These are phyloP conservation scores for Melanotaenia boesemani DNA, from an alignment of 2,797 vertebrate species.

Conservation along the genomic window DNA sequence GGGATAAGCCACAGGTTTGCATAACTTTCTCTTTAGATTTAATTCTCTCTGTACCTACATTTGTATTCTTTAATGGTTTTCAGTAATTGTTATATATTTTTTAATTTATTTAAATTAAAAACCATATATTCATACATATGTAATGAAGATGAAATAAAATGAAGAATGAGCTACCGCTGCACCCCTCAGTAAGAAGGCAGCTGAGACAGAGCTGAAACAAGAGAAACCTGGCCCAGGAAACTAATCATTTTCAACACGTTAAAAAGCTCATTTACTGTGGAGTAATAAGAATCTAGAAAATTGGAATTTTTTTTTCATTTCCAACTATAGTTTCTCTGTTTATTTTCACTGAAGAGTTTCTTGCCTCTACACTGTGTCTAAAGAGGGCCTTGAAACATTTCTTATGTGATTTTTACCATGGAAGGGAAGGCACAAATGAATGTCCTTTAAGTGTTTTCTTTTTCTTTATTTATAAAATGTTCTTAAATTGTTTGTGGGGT, in stretches of 20 bases:
- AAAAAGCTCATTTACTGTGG: conserved; percentile 6
- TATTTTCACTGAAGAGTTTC: conserved; percentile 2
- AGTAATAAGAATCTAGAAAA: conserved; percentile 23
- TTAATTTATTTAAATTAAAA: background rate
- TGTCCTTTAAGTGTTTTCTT: conserved; percentile 43
- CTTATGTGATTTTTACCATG: conserved; percentile 12
- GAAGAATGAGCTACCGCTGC: background rate
- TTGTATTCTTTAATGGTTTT: conserved; percentile 21
- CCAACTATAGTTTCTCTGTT: background rate
- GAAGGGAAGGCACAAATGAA: conserved; percentile 55
- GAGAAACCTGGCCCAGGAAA: background rate
- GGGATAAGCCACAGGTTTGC: conserved; percentile 16
- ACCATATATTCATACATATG: conserved; percentile 12
- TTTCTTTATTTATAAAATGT: conserved; percentile 65
- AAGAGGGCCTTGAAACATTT: conserved; percentile 14
- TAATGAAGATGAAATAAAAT: conserved; percentile 22
- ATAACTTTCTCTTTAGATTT: conserved; percentile 21
- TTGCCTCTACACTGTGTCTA: conserved; percentile 13
- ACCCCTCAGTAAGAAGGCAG: background rate
- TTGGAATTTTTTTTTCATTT: conserved; percentile 18
- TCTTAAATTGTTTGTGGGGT: conserved; percentile 44
- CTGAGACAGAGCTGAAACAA: conserved; percentile 24
- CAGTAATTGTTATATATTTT: conserved; percentile 12
- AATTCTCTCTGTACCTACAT: conserved; percentile 29
- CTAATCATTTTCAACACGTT: background rate